Conservation (phyloP, 92 coral and sea anemone genomes). For the Metridium senile region DNA sequence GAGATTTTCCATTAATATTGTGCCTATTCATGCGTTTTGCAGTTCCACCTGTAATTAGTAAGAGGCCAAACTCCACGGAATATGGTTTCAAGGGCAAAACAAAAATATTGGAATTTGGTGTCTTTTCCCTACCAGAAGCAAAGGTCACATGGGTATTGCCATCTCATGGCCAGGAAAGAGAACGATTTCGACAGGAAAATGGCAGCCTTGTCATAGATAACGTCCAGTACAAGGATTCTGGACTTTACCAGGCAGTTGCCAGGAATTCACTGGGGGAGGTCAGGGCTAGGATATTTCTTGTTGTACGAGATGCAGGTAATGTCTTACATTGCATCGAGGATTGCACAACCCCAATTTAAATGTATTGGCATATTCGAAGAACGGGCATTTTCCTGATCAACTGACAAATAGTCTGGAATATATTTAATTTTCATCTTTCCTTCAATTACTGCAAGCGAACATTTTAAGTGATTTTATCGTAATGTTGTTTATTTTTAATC, state of each 20-base stretch:
- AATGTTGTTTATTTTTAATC: no score
- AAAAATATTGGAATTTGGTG: constrained; percentile 5
- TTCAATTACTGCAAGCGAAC: no score
- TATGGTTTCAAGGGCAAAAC: constrained; percentile 16
- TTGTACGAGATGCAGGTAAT: constrained; percentile 19
- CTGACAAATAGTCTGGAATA: no score
- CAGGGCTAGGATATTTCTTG: constrained; percentile 1
- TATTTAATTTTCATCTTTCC: no score
- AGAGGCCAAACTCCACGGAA: constrained; percentile 20
- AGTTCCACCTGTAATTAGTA: constrained; percentile 27
- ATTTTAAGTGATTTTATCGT: no score
- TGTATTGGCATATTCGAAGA: no score
- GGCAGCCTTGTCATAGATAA: constrained; percentile 16
- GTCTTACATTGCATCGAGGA: neutral
- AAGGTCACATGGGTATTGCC: constrained; percentile 16
- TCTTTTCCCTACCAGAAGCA: constrained; percentile 23
- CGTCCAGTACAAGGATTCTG: constrained; percentile 23
- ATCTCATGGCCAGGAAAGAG: neutral
- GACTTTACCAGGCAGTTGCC: constrained; percentile 29
- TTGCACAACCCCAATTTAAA: no score
- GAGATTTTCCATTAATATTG: no score
- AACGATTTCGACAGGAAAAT: constrained; percentile 21
- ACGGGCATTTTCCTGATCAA: no score
- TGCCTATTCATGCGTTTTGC: no score
- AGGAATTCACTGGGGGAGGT: constrained; percentile 29